Conservation (phyloP, 2,113 vertebrate species). For the Siniperca knerii region DNA sequence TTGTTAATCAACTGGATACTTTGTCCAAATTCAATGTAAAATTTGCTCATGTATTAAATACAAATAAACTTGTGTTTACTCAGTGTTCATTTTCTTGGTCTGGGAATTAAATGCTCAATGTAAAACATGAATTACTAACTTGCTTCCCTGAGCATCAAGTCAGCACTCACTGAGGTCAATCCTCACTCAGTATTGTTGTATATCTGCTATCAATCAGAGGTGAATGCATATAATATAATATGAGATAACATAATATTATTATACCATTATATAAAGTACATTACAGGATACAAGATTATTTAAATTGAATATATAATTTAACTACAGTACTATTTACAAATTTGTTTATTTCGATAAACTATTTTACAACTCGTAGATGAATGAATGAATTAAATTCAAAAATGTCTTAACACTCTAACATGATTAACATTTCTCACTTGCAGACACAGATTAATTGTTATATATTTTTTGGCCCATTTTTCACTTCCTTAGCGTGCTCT, state of each 20-base stretch:
- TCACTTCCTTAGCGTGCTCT: conserved; percentile 4
- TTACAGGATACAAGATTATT: not conserved
- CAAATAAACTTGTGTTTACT: not conserved
- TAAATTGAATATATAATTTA: not conserved
- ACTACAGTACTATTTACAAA: not conserved
- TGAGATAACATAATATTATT: not conserved
- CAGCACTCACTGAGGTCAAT: not conserved
- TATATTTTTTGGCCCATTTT: conserved; percentile 36
- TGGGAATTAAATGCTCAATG: conserved; percentile 32
- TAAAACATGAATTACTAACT: conserved; percentile 22
- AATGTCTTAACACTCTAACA: not conserved
- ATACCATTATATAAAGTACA: not conserved
- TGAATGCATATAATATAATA: not conserved
- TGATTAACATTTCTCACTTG: not conserved
- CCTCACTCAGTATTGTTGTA: not conserved
- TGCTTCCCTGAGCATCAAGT: conserved; percentile 44
- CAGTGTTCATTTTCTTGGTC: not conserved
- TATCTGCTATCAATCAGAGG: not conserved
- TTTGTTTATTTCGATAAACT: not conserved
- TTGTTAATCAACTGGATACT: not conserved
- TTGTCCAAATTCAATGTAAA: not conserved
- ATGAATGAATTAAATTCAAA: not conserved
- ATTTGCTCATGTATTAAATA: not conserved
- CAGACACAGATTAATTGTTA: not conserved
- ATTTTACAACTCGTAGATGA: not conserved